A percentile compares a stretch with the other conserved stretches of the same genome.
Conservation (phyloP, 2,797 vertebrate genomes). For the Muscicapa comitata region DNA sequence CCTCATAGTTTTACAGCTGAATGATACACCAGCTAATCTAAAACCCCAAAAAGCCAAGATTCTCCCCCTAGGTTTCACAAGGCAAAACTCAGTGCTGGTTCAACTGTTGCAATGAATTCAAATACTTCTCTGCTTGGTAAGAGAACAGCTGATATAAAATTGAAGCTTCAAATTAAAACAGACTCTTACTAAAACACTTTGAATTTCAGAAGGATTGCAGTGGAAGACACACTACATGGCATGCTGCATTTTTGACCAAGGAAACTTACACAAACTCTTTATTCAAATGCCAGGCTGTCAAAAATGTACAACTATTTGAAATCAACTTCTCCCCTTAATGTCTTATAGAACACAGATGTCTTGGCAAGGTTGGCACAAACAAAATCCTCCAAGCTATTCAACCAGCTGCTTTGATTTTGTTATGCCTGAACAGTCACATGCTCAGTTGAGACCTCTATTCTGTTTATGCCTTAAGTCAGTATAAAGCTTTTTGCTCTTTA, state of each 20-base stretch:
- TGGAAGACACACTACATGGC: neutral
- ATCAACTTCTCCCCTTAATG: neutral
- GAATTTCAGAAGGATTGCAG: neutral
- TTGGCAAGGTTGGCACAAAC: constrained; percentile 38
- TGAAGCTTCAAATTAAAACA: neutral
- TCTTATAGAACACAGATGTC: constrained; percentile 38
- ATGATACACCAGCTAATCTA: neutral
- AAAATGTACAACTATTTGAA: neutral
- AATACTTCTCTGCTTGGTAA: neutral
- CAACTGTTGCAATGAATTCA: neutral
- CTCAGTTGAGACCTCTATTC: neutral
- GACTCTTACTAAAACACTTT: neutral
- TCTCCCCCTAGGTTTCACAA: neutral
- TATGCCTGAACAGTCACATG: constrained; percentile 9
- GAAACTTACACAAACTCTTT: neutral
- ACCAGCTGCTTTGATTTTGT: constrained; percentile 36
- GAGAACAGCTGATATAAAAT: neutral
- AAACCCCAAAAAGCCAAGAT: neutral
- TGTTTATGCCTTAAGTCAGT: constrained; percentile 14
- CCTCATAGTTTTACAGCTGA: neutral
- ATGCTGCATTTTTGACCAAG: neutral
- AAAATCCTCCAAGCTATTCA: constrained; percentile 30
- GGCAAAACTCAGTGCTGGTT: neutral
- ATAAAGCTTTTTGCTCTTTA: constrained; percentile 1
- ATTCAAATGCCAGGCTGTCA: neutral